Base-by-base conservation (phyloP, 2,888 invertebrate genomes). In the Apamea sordens region DNA sequence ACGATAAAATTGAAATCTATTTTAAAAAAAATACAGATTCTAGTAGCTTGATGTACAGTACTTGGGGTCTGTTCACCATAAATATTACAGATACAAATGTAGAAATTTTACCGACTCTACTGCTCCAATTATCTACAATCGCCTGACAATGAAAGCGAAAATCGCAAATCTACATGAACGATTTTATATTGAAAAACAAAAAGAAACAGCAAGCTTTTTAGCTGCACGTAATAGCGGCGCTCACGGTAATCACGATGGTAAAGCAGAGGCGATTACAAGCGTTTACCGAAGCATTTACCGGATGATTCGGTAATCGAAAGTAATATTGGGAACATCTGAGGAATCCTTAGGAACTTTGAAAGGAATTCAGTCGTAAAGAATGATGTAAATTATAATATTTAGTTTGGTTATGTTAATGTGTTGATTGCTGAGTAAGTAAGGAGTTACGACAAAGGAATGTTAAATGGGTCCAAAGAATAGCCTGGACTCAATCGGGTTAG, bases 211-310 rank as follows among this genome's bases (percentile, higher is more conserved):
- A 88, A 88, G 73, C 89, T 88, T 90, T 91, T 89, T 89, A 92
- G 90, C 88, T 88, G 77, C 83, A 87, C 89, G 91, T 95, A 95
- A 96, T 95, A 92, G 93, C 93, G 85, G 91, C 91, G 90, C 92
- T 94, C 92, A 90, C 81, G 89, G 93, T 96, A 95, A 96, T 95
- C 92, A 94, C 92, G 93, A 93, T 93, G 92, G 93, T 94, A 93
- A 94, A 92, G 91, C 93, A 88, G 93, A 94, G 94, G 95, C 93
- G 95, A 96, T 96, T 96, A 96, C 96, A 95, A 94, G 93, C 89
- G 77, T 90, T 92, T 92, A 91, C 90, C 79, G 80, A 82, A 82
- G 77, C 95, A 92, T 94, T 96, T 96, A 96, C 96, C 92, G 93
- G 94, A 94, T 94, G 93, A 95, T 96, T 94, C 93, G 93, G 95